Percentiles rank a stretch among this genome's conserved stretches.
These are phyloP conservation scores for Sminthurinus aureus DNA, from an alignment of 2,888 invertebrate species.

Conservation along the genomic window DNA sequence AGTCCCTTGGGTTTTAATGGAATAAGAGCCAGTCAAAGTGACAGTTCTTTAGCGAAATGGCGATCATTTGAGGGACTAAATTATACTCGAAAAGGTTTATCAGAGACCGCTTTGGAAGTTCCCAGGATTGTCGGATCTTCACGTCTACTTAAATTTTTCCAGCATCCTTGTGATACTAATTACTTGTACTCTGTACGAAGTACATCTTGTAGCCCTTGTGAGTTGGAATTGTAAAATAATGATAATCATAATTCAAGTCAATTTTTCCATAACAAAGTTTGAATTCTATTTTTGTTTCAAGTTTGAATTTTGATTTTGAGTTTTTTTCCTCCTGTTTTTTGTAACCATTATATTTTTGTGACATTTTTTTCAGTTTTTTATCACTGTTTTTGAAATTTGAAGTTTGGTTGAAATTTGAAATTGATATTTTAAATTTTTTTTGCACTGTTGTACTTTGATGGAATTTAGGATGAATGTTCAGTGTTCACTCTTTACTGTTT, in stretches of 20 bases:
- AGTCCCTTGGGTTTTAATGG: slow-evolving; percentile 17
- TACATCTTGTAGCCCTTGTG: slow-evolving; percentile 36
- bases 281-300: too few relatives aligned
- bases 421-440: too few relatives aligned
- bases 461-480: neutral
- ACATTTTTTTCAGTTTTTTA: neutral
- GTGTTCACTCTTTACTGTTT: neutral
- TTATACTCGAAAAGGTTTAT: slow-evolving; percentile 53
- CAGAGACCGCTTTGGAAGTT: slow-evolving; percentile 56
- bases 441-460: neutral
- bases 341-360: neutral
- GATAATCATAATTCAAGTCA: too few relatives aligned
- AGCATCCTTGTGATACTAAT: slow-evolving; percentile 35
- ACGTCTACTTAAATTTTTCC: slow-evolving; percentile 57
- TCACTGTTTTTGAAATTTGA: neutral
- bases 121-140: slow-evolving; percentile 56
- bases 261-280: too few relatives aligned
- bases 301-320: neutral
- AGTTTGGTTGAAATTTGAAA: too few relatives aligned
- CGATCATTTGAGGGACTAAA: slow-evolving; percentile 55
- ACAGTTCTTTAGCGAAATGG: slow-evolving; percentile 55
- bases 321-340: neutral
- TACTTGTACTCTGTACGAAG: slow-evolving; percentile 3
- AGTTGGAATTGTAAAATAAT: slow-evolving; percentile 10
- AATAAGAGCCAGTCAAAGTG: slow-evolving; percentile 54